Evolutionary conservation across 2,113 vertebrate genomes (phyloP).

Genomic region (Murina feae): DNA sequence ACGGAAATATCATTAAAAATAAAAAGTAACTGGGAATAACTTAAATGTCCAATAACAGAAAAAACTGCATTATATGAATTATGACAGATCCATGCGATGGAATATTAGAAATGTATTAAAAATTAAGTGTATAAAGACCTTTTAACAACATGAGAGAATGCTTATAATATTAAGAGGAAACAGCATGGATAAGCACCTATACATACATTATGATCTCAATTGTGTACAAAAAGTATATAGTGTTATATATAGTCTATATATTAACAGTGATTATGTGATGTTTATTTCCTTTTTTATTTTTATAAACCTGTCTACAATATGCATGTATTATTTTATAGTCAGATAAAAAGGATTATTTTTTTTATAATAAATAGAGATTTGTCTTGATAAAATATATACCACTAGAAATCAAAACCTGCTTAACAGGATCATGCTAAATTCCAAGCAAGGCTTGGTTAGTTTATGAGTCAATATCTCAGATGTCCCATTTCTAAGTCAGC

Average conservation of each 20-base stretch:
- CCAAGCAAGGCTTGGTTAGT: conserved; percentile 1
- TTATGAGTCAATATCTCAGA: conserved; percentile 57
- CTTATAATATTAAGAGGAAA: background rate
- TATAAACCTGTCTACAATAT: background rate
- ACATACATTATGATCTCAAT: background rate
- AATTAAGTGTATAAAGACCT: conserved; percentile 23
- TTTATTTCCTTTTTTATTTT: background rate
- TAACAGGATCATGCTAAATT: conserved; percentile 50
- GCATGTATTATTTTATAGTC: background rate
- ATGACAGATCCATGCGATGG: background rate
- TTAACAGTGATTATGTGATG: background rate
- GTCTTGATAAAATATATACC: conserved; percentile 51
- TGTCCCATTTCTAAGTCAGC: background rate
- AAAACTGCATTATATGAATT: background rate
- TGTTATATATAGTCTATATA: background rate
- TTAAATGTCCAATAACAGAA: background rate
- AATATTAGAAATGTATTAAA: conserved; percentile 15
- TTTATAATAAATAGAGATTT: conserved; percentile 42
- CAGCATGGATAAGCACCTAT: background rate
- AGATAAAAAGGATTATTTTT: conserved; percentile 23
- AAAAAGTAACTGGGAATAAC: background rate
- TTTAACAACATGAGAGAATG: background rate
- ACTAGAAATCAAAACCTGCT: conserved; percentile 54
- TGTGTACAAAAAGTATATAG: background rate
- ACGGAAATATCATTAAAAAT: conserved; percentile 31